These are phyloP conservation scores for Philaethria dido DNA, from an alignment of 2,888 invertebrate species.

Conservation along the genomic window DNA sequence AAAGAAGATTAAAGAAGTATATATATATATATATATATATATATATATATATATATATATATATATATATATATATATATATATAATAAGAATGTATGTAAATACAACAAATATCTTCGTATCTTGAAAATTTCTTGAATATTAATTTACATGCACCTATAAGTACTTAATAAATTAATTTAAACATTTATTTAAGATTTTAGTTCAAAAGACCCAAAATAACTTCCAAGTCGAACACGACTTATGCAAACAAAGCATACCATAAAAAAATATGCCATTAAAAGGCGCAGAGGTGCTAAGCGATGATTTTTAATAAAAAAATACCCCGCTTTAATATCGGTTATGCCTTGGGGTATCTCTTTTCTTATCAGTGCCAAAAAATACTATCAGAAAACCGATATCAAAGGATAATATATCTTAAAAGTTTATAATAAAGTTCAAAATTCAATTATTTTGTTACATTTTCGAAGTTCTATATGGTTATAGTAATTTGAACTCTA, in stretches of 20 bases:
- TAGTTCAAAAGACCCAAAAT: not conserved
- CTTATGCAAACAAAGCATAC: constrained; percentile 45
- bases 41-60: no score
- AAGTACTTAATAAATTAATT: not conserved
- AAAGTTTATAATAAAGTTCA: not conserved
- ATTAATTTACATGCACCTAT: not conserved
- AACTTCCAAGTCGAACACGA: constrained; percentile 22
- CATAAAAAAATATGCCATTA: constrained; percentile 50
- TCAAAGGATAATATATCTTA: constrained; percentile 35
- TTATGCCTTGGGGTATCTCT: constrained; percentile 63
- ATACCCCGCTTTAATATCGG: constrained; percentile 69
- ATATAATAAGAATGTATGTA: no score
- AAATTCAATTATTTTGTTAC: not conserved
- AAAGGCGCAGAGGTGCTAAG: constrained; percentile 55
- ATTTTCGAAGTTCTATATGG: not conserved
- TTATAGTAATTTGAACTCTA: constrained; percentile 21
- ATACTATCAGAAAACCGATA: constrained; percentile 14
- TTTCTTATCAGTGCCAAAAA: constrained; percentile 36
- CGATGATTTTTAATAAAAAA: constrained; percentile 78
- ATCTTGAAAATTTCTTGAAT: not conserved
- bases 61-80: no score
- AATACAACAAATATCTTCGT: no score
- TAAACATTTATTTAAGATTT: not conserved
- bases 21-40: no score
- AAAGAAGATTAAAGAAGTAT: no score